phyloP scores from a whole-genome alignment of 64 coral and sea anemone genomes.

The Cladopsammia gracilis region DNA sequence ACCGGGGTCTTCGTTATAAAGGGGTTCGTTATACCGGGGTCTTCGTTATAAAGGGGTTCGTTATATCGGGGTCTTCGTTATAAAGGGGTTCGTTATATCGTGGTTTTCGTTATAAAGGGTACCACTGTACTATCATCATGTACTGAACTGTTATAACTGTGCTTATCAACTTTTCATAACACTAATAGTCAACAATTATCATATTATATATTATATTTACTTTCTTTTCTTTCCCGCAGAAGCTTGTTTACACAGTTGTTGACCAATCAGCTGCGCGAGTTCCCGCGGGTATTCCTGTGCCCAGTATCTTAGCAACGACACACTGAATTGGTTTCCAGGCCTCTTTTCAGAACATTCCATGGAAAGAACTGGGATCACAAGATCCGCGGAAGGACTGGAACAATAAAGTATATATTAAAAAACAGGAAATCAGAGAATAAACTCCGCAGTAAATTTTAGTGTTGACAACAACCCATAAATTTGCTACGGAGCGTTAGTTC shows the following conservation, averaged over 20 bases:
- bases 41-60: too few species aligned
- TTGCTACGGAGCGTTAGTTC: too few species aligned
- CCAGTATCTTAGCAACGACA: slow-evolving; percentile 91
- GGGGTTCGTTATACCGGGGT: too few species aligned
- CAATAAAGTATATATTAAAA: neutral
- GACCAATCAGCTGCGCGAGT: slow-evolving; percentile 76
- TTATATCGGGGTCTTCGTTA: too few species aligned
- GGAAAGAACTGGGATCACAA: slow-evolving; percentile 76
- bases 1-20: too few species aligned
- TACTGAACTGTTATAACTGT: too few species aligned
- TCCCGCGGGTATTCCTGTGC: slow-evolving; percentile 90
- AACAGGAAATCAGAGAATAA: neutral
- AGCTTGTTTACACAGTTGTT: slow-evolving; percentile 84
- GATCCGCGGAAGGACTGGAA: slow-evolving; percentile 71
- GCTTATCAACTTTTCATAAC: too few species aligned
- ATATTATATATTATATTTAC: slow-evolving; percentile 32
- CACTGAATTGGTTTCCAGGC: slow-evolving; percentile 90
- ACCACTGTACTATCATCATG: too few species aligned
- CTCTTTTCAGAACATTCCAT: slow-evolving; percentile 98
- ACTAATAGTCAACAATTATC: neutral
- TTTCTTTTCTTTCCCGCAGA: slow-evolving; percentile 90
- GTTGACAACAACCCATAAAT: too few species aligned
- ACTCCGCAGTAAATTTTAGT: neutral
- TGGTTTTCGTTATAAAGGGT: too few species aligned
- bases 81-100: too few species aligned